Conservation (phyloP, 2,113 vertebrate species). For the Merops nubicus region DNA sequence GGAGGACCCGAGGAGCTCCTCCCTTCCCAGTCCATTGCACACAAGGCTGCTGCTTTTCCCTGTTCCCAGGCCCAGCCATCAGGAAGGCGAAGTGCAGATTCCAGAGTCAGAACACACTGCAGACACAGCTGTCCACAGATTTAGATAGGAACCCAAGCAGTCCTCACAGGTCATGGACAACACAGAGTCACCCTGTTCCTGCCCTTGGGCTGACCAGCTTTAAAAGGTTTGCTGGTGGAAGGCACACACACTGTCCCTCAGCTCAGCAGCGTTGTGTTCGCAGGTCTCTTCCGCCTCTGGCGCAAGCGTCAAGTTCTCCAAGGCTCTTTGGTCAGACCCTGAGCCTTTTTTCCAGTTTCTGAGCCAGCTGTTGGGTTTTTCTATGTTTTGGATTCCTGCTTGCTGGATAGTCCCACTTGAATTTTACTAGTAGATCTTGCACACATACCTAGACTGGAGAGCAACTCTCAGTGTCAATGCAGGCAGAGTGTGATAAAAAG, state of each 20-base stretch:
- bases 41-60: background rate
- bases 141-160: background rate
- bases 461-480: background rate
- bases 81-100: background rate
- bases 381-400: background rate
- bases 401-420: background rate
- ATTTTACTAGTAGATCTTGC: background rate
- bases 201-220: accelerated
- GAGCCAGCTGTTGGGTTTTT: background rate
- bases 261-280: no score
- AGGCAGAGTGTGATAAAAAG: background rate
- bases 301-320: accelerated
- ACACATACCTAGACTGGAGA: accelerated
- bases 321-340: background rate
- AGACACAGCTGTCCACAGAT: background rate
- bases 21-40: background rate
- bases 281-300: background rate
- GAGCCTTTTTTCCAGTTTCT: background rate
- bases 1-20: background rate
- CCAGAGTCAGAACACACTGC: accelerated
- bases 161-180: background rate
- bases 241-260: background rate
- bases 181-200: background rate
- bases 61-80: background rate
- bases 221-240: background rate